Conservation (phyloP, 2,888 invertebrate species). For the Eucriotettix oculatus region DNA sequence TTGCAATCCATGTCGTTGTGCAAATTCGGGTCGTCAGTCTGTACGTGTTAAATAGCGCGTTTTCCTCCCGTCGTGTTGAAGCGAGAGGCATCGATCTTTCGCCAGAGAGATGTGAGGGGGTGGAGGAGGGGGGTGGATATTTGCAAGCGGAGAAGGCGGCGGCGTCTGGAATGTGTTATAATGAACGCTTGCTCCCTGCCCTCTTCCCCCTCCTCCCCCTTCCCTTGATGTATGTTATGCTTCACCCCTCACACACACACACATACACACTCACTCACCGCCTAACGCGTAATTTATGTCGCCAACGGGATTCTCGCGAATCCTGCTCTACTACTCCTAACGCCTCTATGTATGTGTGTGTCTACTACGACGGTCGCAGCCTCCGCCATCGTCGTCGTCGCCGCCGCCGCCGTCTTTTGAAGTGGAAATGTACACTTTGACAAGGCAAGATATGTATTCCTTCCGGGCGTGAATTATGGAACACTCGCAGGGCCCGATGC, state of each 20-base stretch:
- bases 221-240: neutral
- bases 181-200: neutral
- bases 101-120: neutral
- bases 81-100: no score
- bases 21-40: no score
- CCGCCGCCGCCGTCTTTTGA: neutral
- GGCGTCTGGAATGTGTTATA: neutral
- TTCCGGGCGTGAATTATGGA: slow-evolving; percentile 1
- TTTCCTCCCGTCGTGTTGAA: no score
- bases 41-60: no score
- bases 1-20: no score
- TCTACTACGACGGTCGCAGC: neutral
- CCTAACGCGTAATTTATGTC: neutral
- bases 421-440: slow-evolving; percentile 1
- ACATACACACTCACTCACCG: neutral
- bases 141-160: neutral
- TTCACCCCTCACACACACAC: neutral
- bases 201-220: no score
- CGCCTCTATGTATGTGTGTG: no score
- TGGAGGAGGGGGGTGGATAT: neutral
- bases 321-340: no score
- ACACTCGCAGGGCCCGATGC: neutral
- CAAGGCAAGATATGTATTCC: slow-evolving; percentile 2
- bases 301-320: neutral
- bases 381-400: neutral